These are phyloP conservation scores for Poicephalus meyeri DNA, from an alignment of 2,113 vertebrate genomes.

Conservation along the genomic window DNA sequence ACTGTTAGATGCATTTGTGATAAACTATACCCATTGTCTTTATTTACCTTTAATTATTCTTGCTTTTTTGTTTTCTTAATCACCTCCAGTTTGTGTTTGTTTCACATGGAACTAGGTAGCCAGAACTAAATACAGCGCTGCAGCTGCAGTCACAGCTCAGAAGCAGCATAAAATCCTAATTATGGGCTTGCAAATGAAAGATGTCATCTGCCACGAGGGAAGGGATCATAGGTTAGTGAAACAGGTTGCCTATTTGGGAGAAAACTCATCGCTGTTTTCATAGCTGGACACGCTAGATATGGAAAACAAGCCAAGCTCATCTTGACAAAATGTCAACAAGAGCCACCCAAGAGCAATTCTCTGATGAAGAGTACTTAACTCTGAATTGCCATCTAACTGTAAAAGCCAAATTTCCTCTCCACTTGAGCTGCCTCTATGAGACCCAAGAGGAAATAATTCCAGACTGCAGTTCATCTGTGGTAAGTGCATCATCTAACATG, in stretches of 20 bases:
- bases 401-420: not conserved
- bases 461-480: not conserved
- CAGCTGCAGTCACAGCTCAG: not conserved
- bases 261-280: not conserved
- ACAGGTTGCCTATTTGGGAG: not conserved
- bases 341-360: not conserved
- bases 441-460: not conserved
- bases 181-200: not conserved
- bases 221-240: conserved; percentile 8
- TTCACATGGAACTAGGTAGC: not conserved
- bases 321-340: not conserved
- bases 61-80: not conserved
- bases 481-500: not conserved
- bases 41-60: not conserved
- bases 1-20: not conserved
- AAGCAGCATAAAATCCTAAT: not conserved
- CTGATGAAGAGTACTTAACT: not conserved
- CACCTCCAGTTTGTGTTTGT: not conserved
- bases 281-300: not conserved
- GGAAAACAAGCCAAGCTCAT: not conserved
- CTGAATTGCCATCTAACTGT: not conserved
- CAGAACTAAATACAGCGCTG: not conserved
- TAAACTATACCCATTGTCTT: not conserved
- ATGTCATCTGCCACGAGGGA: not conserved
- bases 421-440: not conserved